phyloP scores from a whole-genome alignment of 1,140 invertebrate species.

The Notospermus geniculatus region DNA sequence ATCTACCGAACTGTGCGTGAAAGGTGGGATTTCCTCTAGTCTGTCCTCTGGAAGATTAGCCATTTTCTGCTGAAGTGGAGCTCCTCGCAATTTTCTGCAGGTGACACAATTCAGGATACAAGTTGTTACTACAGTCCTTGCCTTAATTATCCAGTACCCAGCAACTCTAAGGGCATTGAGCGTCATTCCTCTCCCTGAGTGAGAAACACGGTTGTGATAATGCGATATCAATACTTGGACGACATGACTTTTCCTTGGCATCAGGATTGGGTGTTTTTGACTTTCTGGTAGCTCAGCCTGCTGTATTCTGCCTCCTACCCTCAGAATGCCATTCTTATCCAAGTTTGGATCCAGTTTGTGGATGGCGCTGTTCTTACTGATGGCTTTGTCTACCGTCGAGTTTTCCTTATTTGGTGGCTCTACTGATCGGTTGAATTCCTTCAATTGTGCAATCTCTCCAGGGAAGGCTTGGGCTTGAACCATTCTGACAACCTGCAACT shows the following conservation, averaged over 20 bases:
- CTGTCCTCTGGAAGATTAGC: constrained; percentile 16
- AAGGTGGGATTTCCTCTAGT: constrained; percentile 11
- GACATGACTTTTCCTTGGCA: constrained; percentile 10
- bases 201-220: constrained; percentile 3
- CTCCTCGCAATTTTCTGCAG: constrained; percentile 9
- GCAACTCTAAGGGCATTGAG: constrained; percentile 16
- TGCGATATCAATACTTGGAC: constrained; percentile 9
- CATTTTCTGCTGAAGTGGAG: constrained; percentile 14
- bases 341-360: constrained; percentile 15
- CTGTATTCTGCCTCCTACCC: constrained; percentile 17
- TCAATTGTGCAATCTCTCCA: constrained; percentile 2
- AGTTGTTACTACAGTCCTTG: neutral
- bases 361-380: constrained; percentile 5
- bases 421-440: too few relatives aligned
- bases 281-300: too few relatives aligned
- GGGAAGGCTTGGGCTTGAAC: constrained; percentile 11
- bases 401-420: too few relatives aligned
- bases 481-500: constrained; percentile 9
- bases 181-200: constrained; percentile 21
- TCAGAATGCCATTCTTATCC: constrained; percentile 14
- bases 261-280: too few relatives aligned
- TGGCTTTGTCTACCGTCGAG: too few relatives aligned
- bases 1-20: constrained; percentile 14
- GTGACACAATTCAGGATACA: constrained; percentile 19
- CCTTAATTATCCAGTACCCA: constrained; percentile 18